Evolutionary conservation across 2,888 invertebrate species (phyloP), one percentile per base, ranked within the genome.

Genomic region (Sinopyrophorus schimmeli): DNA sequence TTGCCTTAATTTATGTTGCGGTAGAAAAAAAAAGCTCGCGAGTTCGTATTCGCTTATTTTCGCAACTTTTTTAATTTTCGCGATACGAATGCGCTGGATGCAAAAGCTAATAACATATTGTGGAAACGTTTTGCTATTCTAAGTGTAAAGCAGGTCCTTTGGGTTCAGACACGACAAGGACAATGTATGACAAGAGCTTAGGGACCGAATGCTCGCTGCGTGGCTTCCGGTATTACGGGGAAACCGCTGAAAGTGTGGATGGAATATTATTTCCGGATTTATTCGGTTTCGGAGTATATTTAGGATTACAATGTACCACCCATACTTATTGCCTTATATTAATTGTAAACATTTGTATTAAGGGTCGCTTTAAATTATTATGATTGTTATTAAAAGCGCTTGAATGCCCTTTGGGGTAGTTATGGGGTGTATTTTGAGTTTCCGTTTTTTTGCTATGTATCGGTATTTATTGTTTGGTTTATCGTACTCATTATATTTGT

Each of bases 191-290:
- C 52, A 54, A 54, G 47, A 51, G 54, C 55, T 55, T 50, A 52
- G 55, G 52, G 52, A 55, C 44, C 37, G 32, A 43, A 51, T 46
- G 35, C 54, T 43, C 47, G 31, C 46, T 50, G 44, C 35, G 50
- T 46, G 44, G 44, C 46, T 50, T 50, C 52, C 52, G 47, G 52
- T 48, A 48, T 48, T 52, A 52, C 27, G 47, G 42, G 47, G 23
- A 52, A 47, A 52, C 47, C 52, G 47, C 52, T 43, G 52, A 48
- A 52, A 52, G 47, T 47, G 52, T 40, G 52, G 47, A 41, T 43
- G 43, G 55, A 55, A 55, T 55, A 55, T 55, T 55, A 55, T 55
- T 55, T 55, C 55, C 55, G 55, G 55, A 55, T 53, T 55, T 55
- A 53, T 55, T 50, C 40, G 48, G 41, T 42, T 47, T 44, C 37